phyloP scores from a whole-genome alignment of 2,113 vertebrate species.

The Paratilapia polleni region DNA sequence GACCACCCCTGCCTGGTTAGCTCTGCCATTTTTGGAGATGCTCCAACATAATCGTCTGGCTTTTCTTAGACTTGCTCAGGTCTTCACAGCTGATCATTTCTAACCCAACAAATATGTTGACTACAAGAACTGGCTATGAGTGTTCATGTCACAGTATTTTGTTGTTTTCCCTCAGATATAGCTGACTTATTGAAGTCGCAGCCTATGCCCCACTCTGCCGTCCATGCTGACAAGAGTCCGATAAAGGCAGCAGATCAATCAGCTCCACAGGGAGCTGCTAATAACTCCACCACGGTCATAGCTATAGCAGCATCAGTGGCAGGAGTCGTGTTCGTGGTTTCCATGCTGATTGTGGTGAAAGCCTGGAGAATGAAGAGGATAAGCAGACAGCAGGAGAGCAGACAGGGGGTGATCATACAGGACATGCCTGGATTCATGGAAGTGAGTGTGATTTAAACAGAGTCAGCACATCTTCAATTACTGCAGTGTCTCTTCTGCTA shows the following conservation, averaged over 20 bases:
- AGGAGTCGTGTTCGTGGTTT: constrained; percentile 73
- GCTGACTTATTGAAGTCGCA: constrained; percentile 76
- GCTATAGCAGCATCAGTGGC: constrained; percentile 69
- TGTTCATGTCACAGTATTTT: neutral
- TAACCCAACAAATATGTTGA: neutral
- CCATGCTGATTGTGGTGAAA: constrained; percentile 63
- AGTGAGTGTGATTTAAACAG: neutral
- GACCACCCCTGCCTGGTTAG: neutral
- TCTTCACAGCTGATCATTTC: neutral
- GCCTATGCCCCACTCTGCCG: neutral
- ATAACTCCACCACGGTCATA: constrained; percentile 54
- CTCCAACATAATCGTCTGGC: neutral
- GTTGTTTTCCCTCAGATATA: constrained; percentile 77
- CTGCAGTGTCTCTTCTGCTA: neutral
- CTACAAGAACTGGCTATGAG: too few species aligned
- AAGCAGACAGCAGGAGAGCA: neutral
- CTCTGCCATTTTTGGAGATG: neutral
- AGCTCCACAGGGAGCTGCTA: neutral
- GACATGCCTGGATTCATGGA: constrained; percentile 31
- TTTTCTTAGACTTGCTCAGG: neutral
- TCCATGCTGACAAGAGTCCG: neutral
- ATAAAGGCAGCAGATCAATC: constrained; percentile 57
- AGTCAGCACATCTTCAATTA: neutral
- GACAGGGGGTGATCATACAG: constrained; percentile 2
- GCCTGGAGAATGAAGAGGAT: constrained; percentile 65